Evolutionary conservation across 2,888 invertebrate genomes (phyloP), one percentile per base, ranked within the genome.

Genomic region (Limnephilus lunatus): DNA sequence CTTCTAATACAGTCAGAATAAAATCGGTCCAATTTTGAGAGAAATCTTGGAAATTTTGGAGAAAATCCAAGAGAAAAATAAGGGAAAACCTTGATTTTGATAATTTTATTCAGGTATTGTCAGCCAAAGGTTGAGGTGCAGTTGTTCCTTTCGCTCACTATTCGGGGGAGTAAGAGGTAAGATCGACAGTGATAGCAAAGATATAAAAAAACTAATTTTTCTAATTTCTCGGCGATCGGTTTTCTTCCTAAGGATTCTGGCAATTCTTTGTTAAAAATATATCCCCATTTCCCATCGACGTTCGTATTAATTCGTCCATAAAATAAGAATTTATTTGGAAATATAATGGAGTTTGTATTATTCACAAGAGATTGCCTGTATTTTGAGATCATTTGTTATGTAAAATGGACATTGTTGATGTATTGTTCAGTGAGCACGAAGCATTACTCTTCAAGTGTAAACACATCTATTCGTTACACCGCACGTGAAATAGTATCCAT

Each of bases 381-480:
- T 12, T 39, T 85, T 39, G 35, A 39, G 44, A 85, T 39, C 44
- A 68, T 39, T 85, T 11, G 39, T 44, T 85, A 85, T 85, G 85
- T 44, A 85, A 85, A 85, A 30, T 44, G 39, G 85, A 15, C n/a
- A 39, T 39, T 85, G 44, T 85, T 44, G 85, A 85, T 44, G 44
- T 30, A 39, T 44, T 30, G 85, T 48, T 48, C 30, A 44, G n/a
- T 39, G 39, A 85, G 3, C 85, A 44, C 85, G 14, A 44, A 15
- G 30, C 32, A 44, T 39, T 30, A 85, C n/a, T 39, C 7, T 85
- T 39, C 35, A 25, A 9, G 35, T 35, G 85, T 35, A 85, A 85
- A 85, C 85, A 85, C n/a, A n/a, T 44, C 39, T 85, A 44, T 85
- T 85, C 39, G 39, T 85, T 85, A n/a, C 44, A 39, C 48, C 85